Conservation (phyloP, 1,140 invertebrate species). For the Lordiphosa collinella region DNA sequence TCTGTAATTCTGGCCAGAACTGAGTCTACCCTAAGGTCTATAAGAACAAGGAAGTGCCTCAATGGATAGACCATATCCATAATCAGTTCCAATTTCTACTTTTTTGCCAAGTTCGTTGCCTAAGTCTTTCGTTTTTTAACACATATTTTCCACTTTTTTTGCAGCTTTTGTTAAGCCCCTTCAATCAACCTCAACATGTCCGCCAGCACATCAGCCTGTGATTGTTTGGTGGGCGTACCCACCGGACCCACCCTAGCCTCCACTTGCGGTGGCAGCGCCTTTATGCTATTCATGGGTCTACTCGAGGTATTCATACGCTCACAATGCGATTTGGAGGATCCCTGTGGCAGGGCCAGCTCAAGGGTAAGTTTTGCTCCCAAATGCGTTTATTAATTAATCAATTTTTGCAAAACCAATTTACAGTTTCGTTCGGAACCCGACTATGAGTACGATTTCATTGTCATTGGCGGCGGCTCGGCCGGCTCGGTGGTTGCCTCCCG, state of each 20-base stretch:
- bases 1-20: no score
- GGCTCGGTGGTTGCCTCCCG: constrained; percentile 91
- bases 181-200: constrained; percentile 39
- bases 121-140: constrained; percentile 53
- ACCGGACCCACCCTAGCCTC: constrained; percentile 88
- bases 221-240: constrained; percentile 87
- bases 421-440: constrained; percentile 83
- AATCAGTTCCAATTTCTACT: background rate
- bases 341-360: constrained; percentile 85
- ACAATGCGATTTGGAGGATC: constrained; percentile 91
- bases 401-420: constrained; percentile 7
- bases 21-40: no score
- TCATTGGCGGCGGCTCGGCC: constrained; percentile 93
- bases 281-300: constrained; percentile 93
- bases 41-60: no score
- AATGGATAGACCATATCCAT: no score
- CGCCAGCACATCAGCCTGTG: constrained; percentile 81
- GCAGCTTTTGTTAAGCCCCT: background rate
- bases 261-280: constrained; percentile 89
- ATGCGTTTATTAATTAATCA: background rate
- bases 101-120: constrained; percentile 26
- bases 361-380: constrained; percentile 44
- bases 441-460: constrained; percentile 90
- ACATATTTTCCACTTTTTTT: background rate
- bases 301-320: constrained; percentile 90